Conservation (phyloP, 2,888 invertebrate genomes). For the Xanthia icteritia region DNA sequence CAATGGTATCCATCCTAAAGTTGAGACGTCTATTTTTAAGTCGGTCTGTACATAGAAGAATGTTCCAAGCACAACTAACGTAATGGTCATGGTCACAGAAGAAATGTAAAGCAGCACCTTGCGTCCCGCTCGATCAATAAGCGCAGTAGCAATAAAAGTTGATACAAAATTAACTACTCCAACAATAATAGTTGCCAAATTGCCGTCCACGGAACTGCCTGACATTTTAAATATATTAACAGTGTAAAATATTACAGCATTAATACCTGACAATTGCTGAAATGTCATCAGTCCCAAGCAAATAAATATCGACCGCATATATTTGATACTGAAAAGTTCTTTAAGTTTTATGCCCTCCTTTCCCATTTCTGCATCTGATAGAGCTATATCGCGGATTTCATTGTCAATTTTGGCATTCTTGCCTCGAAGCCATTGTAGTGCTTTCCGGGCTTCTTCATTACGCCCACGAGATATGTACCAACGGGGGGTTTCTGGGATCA, state of each 20-base stretch:
- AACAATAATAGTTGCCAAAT: constrained; percentile 95
- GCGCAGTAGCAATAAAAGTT: constrained; percentile 95
- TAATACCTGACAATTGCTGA: constrained; percentile 98
- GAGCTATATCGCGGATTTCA: constrained; percentile 94
- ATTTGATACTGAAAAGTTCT: constrained; percentile 93
- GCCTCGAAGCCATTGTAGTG: constrained; percentile 96
- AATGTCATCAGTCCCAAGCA: constrained; percentile 97
- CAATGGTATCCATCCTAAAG: constrained; percentile 94
- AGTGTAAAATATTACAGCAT: constrained; percentile 98
- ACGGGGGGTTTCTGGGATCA: constrained; percentile 98
- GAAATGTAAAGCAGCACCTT: constrained; percentile 97
- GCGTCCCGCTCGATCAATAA: constrained; percentile 97
- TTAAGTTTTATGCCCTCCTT: constrained; percentile 91
- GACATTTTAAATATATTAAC: constrained; percentile 96
- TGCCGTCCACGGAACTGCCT: constrained; percentile 94
- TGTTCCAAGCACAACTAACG: constrained; percentile 93
- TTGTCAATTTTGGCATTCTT: constrained; percentile 94
- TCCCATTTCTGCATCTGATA: constrained; percentile 92
- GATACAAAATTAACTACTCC: constrained; percentile 97
- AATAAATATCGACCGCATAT: constrained; percentile 95
- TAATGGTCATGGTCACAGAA: constrained; percentile 94
- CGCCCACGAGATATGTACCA: constrained; percentile 96
- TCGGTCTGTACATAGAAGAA: constrained; percentile 93
- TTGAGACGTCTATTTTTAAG: constrained; percentile 87
- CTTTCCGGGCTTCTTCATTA: constrained; percentile 93